Evolutionary conservation across 2,888 invertebrate genomes (phyloP), one percentile per base, ranked within the genome.

Genomic region (Nephrotoma guestfalica): DNA sequence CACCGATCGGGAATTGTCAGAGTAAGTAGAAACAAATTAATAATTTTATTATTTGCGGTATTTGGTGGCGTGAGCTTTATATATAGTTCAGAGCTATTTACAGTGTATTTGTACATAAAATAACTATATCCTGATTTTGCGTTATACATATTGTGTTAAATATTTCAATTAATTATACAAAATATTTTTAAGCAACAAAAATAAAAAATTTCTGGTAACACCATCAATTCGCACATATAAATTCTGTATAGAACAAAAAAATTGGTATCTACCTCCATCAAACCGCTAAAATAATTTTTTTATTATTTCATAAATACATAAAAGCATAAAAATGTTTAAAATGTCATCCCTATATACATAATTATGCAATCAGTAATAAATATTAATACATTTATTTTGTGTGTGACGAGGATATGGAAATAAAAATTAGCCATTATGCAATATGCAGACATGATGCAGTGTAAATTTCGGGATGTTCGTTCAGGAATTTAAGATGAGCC

Each of bases 1-100:
- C 96, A 88, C 96, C 97, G 89, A 97, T 97, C 92, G 96, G 95
- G 90, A 96, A 96, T 89, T 97, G 97, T 92, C 97, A 97, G 92
- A 97, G 97, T 97, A 92, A 96, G 97, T 96, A 93, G 85, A 86
- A 30, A 18, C 3, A n/a, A 43, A 11, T 45, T 43, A 85, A 51
- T 51, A 51, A 51, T 15, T 15, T 15, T 51, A 15, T 30, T 51
- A 15, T 51, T 51, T 51, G 5, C 6, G 18, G 71, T 71, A 3
- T 30, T 30, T 18, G 30, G 30, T 3, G 71, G 71, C 4, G 30
- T 4, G 9, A 71, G 51, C 51, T 15, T 71, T 30, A 9, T 71
- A 30, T 30, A 30, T 71, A 9, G 7, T 71, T 71, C n/a, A 51
- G 15, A 71, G 30, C 71, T 30, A 71, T 71, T 71, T 71, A 71